Conservation (phyloP, 2,797 vertebrate species). For the Adelosebastes latens region DNA sequence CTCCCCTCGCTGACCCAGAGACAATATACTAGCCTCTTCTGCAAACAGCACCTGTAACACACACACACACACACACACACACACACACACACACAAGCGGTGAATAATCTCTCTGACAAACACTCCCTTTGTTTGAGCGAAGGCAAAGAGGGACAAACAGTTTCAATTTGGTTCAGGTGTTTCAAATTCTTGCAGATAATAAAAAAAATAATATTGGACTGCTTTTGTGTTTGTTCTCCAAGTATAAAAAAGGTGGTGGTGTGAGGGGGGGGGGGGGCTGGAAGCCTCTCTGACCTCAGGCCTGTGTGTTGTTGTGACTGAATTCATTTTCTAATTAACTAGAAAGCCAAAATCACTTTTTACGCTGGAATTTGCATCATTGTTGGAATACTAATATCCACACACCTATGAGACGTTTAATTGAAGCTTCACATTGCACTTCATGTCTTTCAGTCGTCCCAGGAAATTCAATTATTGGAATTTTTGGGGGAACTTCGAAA, state of each 20-base stretch:
- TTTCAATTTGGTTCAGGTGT: conserved; percentile 49
- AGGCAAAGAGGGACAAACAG: conserved; percentile 37
- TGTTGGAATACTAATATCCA: conserved; percentile 49
- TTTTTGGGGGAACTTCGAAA: conserved; percentile 7
- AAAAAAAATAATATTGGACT: conserved; percentile 32
- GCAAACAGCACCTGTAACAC: conserved; percentile 72
- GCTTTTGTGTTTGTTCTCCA: conserved; percentile 50
- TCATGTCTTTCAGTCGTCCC: neutral
- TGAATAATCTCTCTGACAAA: conserved; percentile 58
- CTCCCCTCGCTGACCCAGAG: conserved; percentile 61
- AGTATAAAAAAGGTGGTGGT: neutral
- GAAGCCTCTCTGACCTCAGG: conserved; percentile 51
- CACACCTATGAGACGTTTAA: conserved; percentile 10
- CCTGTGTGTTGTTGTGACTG: conserved; percentile 42
- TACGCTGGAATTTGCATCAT: conserved; percentile 40
- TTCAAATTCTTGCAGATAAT: conserved; percentile 56
- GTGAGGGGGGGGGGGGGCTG: neutral
- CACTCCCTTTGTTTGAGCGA: conserved; percentile 49
- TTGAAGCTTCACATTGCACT: conserved; percentile 14
- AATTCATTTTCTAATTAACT: conserved; percentile 66
- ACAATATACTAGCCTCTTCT: conserved; percentile 57
- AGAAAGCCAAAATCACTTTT: conserved; percentile 51
- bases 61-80: conserved; percentile 49
- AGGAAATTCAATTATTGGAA: conserved; percentile 35
- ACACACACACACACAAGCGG: neutral